Conservation (phyloP, 2,888 invertebrate species). For the Rotaria macrura region DNA sequence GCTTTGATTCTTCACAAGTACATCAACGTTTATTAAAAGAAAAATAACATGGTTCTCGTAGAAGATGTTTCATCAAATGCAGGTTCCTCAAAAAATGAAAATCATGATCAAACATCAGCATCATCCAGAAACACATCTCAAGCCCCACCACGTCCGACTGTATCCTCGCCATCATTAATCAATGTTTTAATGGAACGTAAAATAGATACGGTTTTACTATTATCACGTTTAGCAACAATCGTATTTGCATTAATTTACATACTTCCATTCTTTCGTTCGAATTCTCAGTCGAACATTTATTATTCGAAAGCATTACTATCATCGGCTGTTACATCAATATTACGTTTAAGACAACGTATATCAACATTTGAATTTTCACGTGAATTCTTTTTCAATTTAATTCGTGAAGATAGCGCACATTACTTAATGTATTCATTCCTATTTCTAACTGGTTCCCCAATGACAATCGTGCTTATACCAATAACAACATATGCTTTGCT, state of each 20-base stretch:
- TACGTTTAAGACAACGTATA: conserved; percentile 83
- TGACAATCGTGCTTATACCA: conserved; percentile 79
- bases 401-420: conserved; percentile 75
- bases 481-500: conserved; percentile 79
- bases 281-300: conserved; percentile 47
- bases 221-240: conserved; percentile 16
- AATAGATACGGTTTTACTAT: background rate
- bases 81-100: background rate
- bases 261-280: background rate
- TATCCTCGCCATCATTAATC: background rate
- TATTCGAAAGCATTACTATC: conserved; percentile 82
- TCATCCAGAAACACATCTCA: background rate
- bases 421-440: conserved; percentile 88
- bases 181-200: background rate
- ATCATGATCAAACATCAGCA: background rate
- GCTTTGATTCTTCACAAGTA: background rate
- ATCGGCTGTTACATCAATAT: conserved; percentile 84
- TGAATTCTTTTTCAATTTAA: conserved; percentile 67
- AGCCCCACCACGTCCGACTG: background rate
- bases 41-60: background rate
- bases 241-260: background rate
- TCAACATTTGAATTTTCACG: conserved; percentile 68
- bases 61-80: background rate
- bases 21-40: background rate
- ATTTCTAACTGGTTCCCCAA: conserved; percentile 77